Evolutionary conservation across 2,113 vertebrate species (phyloP), one percentile per base, ranked within the genome.

Genomic region (Callipepla californica): DNA sequence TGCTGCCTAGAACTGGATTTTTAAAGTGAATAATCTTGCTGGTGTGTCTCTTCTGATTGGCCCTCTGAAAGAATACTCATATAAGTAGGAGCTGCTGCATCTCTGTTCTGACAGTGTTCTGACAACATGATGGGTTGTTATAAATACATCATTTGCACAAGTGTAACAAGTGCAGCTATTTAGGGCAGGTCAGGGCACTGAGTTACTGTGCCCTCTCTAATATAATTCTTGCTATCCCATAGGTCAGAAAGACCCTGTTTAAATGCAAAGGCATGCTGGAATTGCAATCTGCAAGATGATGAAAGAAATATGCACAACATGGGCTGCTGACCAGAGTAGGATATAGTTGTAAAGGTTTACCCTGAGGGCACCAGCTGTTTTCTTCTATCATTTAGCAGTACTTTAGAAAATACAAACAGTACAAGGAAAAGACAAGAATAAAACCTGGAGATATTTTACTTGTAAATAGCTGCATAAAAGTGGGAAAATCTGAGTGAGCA

Each of bases 181-280:
- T 68, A 91, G 78, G 72, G 51, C 69, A 92, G 93, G 62, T 90
- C 76, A 92, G 23, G 90, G 53, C 3, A 6, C 68, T 50, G 72
- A 88, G 63, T 53, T 74, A 50, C 57, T 44, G 5, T 57, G n/a
- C 65, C 57, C 62, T 22, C 57, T 89, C 68, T 86, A 78, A 63
- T 40, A 45, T 38, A 75, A 42, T 48, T 91, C 92, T 94, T 87
- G 57, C 65, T 73, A 25, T 36, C 62, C 80, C 58, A 57, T 84
- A 87, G 83, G 77, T 89, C 79, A 68, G 59, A 66, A 50, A 75
- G 21, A 91, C 38, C 30, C 75, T 42, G 57, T 76, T 96, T 78
- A 93, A 95, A 89, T 78, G 57, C 45, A 92, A 84, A 96, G 80
- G 32, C 18, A n/a, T 55, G 90, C 90, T 83, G 85, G 45, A 85